Evolutionary conservation across 2,888 invertebrate genomes (phyloP).

Genomic region (Monopis laevigella): DNA sequence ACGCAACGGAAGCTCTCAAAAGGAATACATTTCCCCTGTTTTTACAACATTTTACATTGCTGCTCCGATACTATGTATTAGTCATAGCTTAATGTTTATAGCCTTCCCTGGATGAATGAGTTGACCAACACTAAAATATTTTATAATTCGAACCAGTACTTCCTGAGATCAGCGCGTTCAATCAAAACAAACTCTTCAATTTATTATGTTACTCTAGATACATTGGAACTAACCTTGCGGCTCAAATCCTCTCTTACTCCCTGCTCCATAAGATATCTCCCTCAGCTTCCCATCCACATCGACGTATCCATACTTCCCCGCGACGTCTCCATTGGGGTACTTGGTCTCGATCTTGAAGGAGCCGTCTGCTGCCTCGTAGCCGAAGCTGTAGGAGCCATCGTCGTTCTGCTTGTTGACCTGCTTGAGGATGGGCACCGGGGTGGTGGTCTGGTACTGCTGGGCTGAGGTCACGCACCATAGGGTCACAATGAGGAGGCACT

Average conservation of each 20-base stretch:
- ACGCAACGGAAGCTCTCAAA: too few relatives aligned
- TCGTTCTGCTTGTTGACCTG: slow-evolving; percentile 88
- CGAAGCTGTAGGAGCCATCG: slow-evolving; percentile 89
- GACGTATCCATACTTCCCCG: slow-evolving; percentile 90
- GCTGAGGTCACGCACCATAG: slow-evolving; percentile 24
- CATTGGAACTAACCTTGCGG: slow-evolving; percentile 78
- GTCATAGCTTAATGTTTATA: too few relatives aligned
- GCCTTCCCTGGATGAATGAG: too few relatives aligned
- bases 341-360: slow-evolving; percentile 90
- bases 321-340: slow-evolving; percentile 83
- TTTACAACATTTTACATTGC: too few relatives aligned
- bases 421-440: slow-evolving; percentile 82
- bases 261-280: slow-evolving; percentile 88
- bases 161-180: too few relatives aligned
- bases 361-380: slow-evolving; percentile 88
- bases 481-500: slow-evolving; percentile 1
- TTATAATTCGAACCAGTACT: too few relatives aligned
- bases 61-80: too few relatives aligned
- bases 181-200: too few relatives aligned
- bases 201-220: too few relatives aligned
- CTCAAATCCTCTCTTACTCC: slow-evolving; percentile 82
- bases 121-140: too few relatives aligned
- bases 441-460: slow-evolving; percentile 70
- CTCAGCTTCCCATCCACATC: slow-evolving; percentile 79
- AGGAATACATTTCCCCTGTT: too few relatives aligned